Evolutionary conservation across 2,888 invertebrate genomes (phyloP).

Genomic region (Autographa gamma): DNA sequence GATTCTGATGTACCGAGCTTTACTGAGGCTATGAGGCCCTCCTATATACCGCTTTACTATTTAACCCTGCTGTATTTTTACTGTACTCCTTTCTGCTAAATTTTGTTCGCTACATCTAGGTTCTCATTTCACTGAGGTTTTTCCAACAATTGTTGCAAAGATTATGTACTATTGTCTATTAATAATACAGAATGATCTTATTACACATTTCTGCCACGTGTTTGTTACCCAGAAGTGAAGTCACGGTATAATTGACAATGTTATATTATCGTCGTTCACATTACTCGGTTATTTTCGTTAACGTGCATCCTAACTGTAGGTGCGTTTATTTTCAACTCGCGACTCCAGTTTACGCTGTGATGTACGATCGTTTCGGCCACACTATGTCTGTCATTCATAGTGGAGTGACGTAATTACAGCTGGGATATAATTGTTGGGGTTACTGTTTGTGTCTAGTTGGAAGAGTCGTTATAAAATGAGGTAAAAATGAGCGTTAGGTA

Average conservation of each 20-base stretch:
- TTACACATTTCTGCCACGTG: background rate
- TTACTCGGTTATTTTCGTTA: slow-evolving; percentile 46
- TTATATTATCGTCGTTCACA: slow-evolving; percentile 32
- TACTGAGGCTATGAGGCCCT: too few relatives aligned
- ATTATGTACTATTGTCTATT: too few relatives aligned
- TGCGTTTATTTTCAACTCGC: slow-evolving; percentile 52
- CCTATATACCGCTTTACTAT: too few relatives aligned
- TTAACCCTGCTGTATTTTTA: too few relatives aligned
- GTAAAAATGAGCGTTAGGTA: too few relatives aligned
- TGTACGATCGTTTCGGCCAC: slow-evolving; percentile 43
- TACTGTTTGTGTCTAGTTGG: background rate
- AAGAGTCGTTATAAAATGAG: background rate
- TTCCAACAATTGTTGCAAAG: too few relatives aligned
- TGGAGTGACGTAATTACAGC: slow-evolving; percentile 15
- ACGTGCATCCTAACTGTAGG: slow-evolving; percentile 31
- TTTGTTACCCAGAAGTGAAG: background rate
- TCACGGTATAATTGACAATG: slow-evolving; percentile 13
- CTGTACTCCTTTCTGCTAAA: too few relatives aligned
- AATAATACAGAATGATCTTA: background rate
- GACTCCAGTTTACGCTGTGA: slow-evolving; percentile 56
- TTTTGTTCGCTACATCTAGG: too few relatives aligned
- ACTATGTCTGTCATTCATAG: slow-evolving; percentile 52
- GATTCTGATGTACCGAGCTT: too few relatives aligned
- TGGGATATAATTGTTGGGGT: background rate
- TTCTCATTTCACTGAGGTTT: too few relatives aligned